These are phyloP conservation scores for Tapirus indicus DNA, from an alignment of 2,797 vertebrate genomes.

Conservation along the genomic window DNA sequence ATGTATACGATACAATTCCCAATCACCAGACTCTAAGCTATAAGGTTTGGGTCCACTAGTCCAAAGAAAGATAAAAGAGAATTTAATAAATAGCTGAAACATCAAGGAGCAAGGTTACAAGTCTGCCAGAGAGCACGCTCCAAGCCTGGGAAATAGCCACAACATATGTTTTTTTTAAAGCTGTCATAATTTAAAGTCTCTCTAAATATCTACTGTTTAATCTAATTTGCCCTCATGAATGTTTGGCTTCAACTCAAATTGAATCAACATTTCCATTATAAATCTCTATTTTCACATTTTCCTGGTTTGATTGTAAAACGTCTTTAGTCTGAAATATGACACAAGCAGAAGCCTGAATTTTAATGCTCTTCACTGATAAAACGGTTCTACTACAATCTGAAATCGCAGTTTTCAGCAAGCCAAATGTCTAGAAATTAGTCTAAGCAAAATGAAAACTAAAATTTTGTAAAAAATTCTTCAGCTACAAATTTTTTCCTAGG, in stretches of 20 bases:
- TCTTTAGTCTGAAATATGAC: constrained; percentile 61
- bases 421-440: constrained; percentile 41
- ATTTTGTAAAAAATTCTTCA: not conserved
- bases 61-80: constrained; percentile 36
- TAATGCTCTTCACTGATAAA: constrained; percentile 63
- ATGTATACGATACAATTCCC: not conserved
- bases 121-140: not conserved
- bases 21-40: not conserved
- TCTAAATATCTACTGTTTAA: constrained; percentile 70
- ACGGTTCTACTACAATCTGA: not conserved
- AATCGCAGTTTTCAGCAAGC: constrained; percentile 35
- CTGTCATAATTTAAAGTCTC: constrained; percentile 64
- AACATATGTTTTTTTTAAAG: constrained; percentile 9
- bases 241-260: constrained; percentile 69
- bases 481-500: not conserved
- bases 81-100: constrained; percentile 16
- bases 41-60: not conserved
- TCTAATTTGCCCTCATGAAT: constrained; percentile 69
- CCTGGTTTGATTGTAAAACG: constrained; percentile 55
- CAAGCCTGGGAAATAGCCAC: not conserved
- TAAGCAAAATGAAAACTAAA: not conserved
- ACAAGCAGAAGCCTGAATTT: constrained; percentile 50
- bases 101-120: not conserved
- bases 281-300: constrained; percentile 73
- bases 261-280: constrained; percentile 73